Conservation (phyloP, 2,113 vertebrate species). For the Daubentonia madagascariensis region DNA sequence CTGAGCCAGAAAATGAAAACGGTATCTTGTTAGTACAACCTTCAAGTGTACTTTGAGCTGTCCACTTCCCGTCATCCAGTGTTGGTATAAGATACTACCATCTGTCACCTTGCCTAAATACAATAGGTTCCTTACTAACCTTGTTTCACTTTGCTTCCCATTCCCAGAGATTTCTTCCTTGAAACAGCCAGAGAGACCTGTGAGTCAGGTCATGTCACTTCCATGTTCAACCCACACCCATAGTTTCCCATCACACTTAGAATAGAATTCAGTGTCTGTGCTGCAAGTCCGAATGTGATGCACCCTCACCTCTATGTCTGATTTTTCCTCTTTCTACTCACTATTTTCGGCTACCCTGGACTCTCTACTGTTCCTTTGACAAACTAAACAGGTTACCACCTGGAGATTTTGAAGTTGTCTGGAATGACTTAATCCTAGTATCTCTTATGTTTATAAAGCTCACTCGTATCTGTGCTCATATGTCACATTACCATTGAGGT, state of each 20-base stretch:
- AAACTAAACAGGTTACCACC: background rate
- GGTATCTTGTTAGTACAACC: background rate
- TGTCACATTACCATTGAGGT: background rate
- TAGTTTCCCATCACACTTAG: background rate
- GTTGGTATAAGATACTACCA: background rate
- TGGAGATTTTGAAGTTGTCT: background rate
- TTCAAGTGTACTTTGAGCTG: background rate
- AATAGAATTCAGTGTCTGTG: background rate
- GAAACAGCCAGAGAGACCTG: background rate
- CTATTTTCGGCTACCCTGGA: background rate
- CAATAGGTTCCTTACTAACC: background rate
- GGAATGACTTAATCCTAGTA: background rate
- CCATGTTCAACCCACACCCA: background rate
- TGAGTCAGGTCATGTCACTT: background rate
- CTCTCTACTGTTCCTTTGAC: background rate
- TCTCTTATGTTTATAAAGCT: background rate
- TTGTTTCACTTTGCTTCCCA: background rate
- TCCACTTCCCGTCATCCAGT: background rate
- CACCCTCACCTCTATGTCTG: background rate
- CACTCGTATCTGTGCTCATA: background rate
- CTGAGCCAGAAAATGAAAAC: background rate
- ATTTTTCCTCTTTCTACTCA: background rate
- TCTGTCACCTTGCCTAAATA: background rate
- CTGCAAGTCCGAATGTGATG: fast-evolving
- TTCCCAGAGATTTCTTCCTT: background rate